Conservation (phyloP, 2,113 vertebrate genomes). For the Tapirus terrestris region DNA sequence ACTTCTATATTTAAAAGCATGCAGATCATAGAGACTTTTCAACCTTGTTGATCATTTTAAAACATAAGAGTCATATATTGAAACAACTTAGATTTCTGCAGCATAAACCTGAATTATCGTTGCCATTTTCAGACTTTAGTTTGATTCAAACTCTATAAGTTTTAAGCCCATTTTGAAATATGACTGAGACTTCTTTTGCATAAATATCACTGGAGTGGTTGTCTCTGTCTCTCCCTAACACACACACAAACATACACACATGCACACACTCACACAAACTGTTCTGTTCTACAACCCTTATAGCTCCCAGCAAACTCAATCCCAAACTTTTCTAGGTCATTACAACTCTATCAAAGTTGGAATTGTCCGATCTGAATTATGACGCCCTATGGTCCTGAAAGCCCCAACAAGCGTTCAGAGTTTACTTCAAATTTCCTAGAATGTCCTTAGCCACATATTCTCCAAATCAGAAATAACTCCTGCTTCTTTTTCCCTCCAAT, state of each 20-base stretch:
- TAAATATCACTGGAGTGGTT: not conserved
- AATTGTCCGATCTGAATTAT: not conserved
- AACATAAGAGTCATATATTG: not conserved
- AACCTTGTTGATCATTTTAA: conserved; percentile 20
- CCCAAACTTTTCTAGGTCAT: not conserved
- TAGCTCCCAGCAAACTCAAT: not conserved
- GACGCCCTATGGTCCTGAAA: not conserved
- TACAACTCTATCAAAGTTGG: not conserved
- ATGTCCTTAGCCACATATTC: not conserved
- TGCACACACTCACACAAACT: not conserved
- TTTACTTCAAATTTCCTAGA: not conserved
- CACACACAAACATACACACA: not conserved
- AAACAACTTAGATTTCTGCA: not conserved
- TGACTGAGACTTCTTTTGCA: not conserved
- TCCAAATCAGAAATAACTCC: not conserved
- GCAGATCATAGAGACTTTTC: not conserved
- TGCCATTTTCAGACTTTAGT: not conserved
- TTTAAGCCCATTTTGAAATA: not conserved
- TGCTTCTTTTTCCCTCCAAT: not conserved
- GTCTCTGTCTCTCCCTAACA: not conserved
- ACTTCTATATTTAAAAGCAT: conserved; percentile 2
- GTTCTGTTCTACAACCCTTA: not conserved
- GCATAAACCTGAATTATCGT: not conserved
- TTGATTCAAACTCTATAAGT: not conserved
- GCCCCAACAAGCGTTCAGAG: not conserved